Evolutionary conservation across 2,113 vertebrate genomes (phyloP), one percentile per base, ranked within the genome.

Genomic region (Syngnathus scovelli): DNA sequence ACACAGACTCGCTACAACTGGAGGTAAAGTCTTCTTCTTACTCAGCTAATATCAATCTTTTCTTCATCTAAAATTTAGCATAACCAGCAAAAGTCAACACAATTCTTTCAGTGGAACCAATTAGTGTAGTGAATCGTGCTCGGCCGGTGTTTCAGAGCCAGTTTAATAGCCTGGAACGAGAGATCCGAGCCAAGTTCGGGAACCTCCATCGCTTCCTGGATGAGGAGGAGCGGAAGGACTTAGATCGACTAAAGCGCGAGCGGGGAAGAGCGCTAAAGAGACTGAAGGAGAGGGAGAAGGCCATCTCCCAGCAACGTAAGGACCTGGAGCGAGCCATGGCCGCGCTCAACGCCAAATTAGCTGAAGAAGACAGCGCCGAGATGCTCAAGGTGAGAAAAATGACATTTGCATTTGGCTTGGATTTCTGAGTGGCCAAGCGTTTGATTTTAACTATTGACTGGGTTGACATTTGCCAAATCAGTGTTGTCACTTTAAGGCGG

Each of bases 121-220:
- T 51, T 51, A 8, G 19, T 51, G 19, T 51, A n/a, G 6, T 8
- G 2, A n/a, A n/a, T 51, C 5, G 19, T n/a, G 19, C 18, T 18
- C 48, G 2, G 48, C 1, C n/a, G 1, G 2, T 63, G n/a, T 58
- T 67, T 68, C 75, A 92, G 91, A 73, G 1, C 70, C 76, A 69
- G 43, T 91, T 91, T 71, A 87, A 92, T 58, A 70, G 52, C 9
- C 77, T 91, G 65, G 89, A 89, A 68, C 77, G 86, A 72, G 90
- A 91, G 76, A 85, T 91, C 85, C 64, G 59, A 73, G 85, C 89
- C 0, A 90, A 92, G 73, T 90, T 91, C 76, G 75, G 85, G 74
- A 91, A 92, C 69, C 87, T 91, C 49, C 91, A 92, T 67, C 80
- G 80, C 39, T 91, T 90, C 78, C 78, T 91, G 72, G 74, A 91